These are phyloP conservation scores for Drosophila koepferae DNA, from an alignment of 2,888 invertebrate species.

Conservation along the genomic window DNA sequence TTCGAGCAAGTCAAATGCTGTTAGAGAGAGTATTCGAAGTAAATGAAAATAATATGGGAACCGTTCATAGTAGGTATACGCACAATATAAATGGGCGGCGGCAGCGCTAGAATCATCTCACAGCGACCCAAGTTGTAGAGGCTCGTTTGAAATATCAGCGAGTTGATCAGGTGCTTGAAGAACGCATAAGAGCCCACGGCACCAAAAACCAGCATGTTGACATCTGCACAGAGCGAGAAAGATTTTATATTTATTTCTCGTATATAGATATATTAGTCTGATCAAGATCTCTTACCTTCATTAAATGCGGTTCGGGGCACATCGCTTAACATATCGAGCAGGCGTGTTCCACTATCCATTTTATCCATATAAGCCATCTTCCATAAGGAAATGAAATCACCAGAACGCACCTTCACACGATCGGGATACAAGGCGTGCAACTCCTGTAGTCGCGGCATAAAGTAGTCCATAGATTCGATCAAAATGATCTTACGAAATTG, in stretches of 20 bases:
- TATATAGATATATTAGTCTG: background rate
- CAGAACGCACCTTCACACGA: slow-evolving; percentile 81
- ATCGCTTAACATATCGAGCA: slow-evolving; percentile 86
- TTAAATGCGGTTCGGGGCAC: slow-evolving; percentile 85
- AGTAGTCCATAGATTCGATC: slow-evolving; percentile 87
- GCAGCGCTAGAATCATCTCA: slow-evolving; percentile 88
- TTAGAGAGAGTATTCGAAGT: slow-evolving; percentile 51
- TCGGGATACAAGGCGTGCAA: slow-evolving; percentile 72
- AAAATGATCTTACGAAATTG: slow-evolving; percentile 86
- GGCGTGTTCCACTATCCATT: slow-evolving; percentile 86
- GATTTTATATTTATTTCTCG: background rate
- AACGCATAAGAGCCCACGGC: slow-evolving; percentile 86
- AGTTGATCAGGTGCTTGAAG: slow-evolving; percentile 88
- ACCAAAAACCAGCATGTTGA: slow-evolving; percentile 88
- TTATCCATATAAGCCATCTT: slow-evolving; percentile 87
- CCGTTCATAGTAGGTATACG: slow-evolving; percentile 58
- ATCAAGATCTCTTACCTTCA: slow-evolving; percentile 84
- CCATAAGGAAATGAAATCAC: slow-evolving; percentile 87
- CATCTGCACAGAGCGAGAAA: slow-evolving; percentile 83
- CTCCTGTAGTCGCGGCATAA: slow-evolving; percentile 85
- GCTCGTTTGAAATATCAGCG: slow-evolving; percentile 87
- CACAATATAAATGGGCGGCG: slow-evolving; percentile 88
- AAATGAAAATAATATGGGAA: background rate
- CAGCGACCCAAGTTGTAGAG: slow-evolving; percentile 87
- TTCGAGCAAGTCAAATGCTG: slow-evolving; percentile 87